phyloP scores from a whole-genome alignment of 2,888 invertebrate genomes.

The Celastrina argiolus region DNA sequence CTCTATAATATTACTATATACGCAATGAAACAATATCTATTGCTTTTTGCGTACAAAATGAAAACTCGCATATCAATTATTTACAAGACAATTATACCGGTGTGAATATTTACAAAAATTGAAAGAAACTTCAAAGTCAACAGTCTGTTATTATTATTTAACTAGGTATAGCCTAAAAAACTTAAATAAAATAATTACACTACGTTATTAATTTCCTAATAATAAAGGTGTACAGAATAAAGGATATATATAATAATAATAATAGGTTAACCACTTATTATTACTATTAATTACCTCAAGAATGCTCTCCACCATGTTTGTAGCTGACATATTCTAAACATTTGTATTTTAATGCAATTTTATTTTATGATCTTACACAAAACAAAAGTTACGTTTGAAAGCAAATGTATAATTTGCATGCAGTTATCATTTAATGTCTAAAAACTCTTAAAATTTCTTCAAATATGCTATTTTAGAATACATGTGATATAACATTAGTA shows the following conservation, averaged over 20 bases:
- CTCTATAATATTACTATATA: background rate
- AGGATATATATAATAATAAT: background rate
- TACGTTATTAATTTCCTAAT: slow-evolving; percentile 10
- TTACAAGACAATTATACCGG: slow-evolving; percentile 29
- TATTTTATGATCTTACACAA: background rate
- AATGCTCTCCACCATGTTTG: background rate
- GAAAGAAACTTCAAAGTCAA: slow-evolving; percentile 29
- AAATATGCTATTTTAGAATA: background rate
- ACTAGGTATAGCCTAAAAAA: background rate
- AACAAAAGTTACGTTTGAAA: background rate
- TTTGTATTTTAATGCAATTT: background rate
- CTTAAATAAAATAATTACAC: slow-evolving; percentile 9
- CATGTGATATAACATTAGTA: background rate
- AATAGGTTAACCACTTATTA: background rate
- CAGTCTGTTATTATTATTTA: slow-evolving; percentile 5
- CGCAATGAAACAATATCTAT: slow-evolving; percentile 3
- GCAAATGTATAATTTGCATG: background rate
- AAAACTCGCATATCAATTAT: slow-evolving; percentile 26
- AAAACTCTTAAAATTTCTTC: background rate
- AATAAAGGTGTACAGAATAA: background rate
- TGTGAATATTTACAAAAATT: slow-evolving; percentile 27
- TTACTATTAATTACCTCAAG: background rate
- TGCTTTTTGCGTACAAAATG: slow-evolving; percentile 23
- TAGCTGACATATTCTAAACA: background rate
- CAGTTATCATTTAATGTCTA: background rate